Evolutionary conservation across 2,113 vertebrate species (phyloP).

Genomic region (Arizona elegans): DNA sequence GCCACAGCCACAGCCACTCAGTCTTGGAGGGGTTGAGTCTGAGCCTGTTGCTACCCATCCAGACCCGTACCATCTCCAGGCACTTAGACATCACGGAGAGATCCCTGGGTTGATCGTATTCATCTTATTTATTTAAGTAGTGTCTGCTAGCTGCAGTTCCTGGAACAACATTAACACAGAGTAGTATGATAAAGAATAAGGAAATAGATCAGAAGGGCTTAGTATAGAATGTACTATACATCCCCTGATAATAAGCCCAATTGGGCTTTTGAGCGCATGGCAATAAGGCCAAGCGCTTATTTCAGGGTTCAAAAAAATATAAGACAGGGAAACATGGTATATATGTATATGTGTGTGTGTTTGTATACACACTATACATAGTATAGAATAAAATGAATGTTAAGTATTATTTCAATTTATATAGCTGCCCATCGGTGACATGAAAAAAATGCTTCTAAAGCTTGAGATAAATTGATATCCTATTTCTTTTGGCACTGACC

Average conservation of each 20-base stretch:
- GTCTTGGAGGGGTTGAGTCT: too few relatives aligned
- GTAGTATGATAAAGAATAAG: not conserved
- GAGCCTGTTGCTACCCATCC: too few relatives aligned
- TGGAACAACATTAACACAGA: not conserved
- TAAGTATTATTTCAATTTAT: not conserved
- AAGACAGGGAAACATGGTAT: too few relatives aligned
- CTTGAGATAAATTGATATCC: not conserved
- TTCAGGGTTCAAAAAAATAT: too few relatives aligned
- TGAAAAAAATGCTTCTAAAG: not conserved
- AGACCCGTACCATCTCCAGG: too few relatives aligned
- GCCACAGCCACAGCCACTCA: too few relatives aligned
- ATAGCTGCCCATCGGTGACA: not conserved
- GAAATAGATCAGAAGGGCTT: not conserved
- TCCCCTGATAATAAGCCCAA: too few relatives aligned
- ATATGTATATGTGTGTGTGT: too few relatives aligned
- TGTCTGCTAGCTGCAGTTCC: not conserved
- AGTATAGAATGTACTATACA: not conserved
- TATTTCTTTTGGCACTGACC: not conserved
- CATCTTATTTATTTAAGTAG: not conserved
- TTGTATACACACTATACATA: not conserved
- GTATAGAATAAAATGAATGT: not conserved
- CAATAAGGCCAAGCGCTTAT: too few relatives aligned
- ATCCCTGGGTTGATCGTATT: too few relatives aligned
- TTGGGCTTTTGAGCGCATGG: too few relatives aligned
- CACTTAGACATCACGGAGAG: too few relatives aligned